Evolutionary conservation across 2,888 invertebrate species (phyloP).

Genomic region (Bibio marci): DNA sequence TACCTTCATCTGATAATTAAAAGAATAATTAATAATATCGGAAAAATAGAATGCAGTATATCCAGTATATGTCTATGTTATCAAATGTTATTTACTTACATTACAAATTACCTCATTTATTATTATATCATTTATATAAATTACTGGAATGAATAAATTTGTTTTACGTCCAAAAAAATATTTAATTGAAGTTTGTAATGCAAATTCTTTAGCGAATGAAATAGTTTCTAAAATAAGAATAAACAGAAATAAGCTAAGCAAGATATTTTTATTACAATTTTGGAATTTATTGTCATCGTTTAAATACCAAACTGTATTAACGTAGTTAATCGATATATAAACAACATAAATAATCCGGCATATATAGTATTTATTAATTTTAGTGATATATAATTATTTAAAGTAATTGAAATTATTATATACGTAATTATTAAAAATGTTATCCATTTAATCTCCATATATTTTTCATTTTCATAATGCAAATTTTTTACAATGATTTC

Average conservation of each 20-base stretch:
- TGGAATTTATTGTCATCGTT: too few relatives aligned
- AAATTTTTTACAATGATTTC: neutral
- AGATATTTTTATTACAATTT: too few relatives aligned
- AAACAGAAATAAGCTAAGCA: too few relatives aligned
- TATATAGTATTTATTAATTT: too few relatives aligned
- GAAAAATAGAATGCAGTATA: neutral
- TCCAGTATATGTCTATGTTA: neutral
- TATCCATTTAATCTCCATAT: too few relatives aligned
- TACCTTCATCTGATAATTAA: conserved; percentile 13
- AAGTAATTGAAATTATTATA: too few relatives aligned
- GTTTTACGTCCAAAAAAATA: conserved; percentile 19
- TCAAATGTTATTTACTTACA: conserved; percentile 16
- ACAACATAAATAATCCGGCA: too few relatives aligned
- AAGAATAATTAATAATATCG: neutral
- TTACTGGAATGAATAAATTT: conserved; percentile 22
- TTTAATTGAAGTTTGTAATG: conserved; percentile 22
- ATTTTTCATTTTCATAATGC: neutral
- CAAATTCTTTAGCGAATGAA: conserved; percentile 22
- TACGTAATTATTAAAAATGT: too few relatives aligned
- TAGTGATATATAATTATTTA: too few relatives aligned
- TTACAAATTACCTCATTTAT: conserved; percentile 31
- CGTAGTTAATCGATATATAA: too few relatives aligned
- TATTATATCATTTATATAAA: conserved; percentile 24
- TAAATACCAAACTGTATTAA: too few relatives aligned
- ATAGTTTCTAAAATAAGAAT: conserved; percentile 18